Percentiles rank a stretch among this genome's conserved stretches.
Conservation (phyloP, 1,140 invertebrate genomes). For the Lepidurus couesii region DNA sequence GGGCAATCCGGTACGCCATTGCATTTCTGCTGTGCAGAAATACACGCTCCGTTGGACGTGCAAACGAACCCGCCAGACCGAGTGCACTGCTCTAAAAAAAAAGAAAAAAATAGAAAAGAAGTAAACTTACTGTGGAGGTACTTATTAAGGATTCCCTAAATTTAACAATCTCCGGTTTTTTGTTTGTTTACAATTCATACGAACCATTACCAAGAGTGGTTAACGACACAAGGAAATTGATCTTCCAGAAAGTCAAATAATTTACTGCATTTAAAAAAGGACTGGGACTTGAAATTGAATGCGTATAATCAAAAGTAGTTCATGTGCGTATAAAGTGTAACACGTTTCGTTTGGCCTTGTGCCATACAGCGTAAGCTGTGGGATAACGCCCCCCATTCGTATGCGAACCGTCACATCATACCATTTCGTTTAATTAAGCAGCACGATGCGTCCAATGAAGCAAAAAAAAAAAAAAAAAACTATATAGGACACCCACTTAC, state of each 20-base stretch:
- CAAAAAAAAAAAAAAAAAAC: no score
- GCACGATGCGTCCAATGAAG: no score
- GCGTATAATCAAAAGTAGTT: no score
- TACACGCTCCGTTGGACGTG: conserved; percentile 16
- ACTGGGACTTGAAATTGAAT: no score
- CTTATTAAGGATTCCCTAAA: no score
- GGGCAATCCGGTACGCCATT: conserved; percentile 30
- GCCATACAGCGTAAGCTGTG: not conserved
- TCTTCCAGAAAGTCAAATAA: not conserved
- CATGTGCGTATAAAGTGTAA: no score
- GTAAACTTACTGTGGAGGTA: no score
- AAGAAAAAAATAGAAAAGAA: not conserved
- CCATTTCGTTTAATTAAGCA: no score
- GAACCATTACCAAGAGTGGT: conserved; percentile 26
- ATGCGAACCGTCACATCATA: no score
- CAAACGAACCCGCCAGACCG: not conserved
- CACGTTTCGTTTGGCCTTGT: not conserved
- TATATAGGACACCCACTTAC: no score
- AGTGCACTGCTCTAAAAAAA: not conserved
- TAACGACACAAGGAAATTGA: not conserved
- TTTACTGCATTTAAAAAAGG: no score
- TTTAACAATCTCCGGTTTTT: no score
- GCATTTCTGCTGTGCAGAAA: conserved; percentile 28
- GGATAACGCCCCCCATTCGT: not conserved
- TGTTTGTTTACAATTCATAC: not conserved